Percentiles rank a stretch among this genome's conserved stretches.
Evolutionary conservation across 2,888 invertebrate species (phyloP).

Genomic region (Eupeodes latifasciatus): DNA sequence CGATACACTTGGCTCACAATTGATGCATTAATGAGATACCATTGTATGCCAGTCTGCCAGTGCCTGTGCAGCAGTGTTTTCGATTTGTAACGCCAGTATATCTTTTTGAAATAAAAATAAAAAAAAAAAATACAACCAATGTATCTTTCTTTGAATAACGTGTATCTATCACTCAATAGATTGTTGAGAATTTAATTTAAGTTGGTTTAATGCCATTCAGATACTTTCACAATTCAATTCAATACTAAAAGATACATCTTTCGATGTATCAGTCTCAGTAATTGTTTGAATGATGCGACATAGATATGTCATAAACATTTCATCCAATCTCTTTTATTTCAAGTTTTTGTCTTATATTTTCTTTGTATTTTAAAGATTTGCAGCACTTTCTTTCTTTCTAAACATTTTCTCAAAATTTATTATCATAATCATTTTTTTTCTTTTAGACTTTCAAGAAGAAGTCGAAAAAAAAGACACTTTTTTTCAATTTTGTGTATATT

Average conservation of each 20-base stretch:
- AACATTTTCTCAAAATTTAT: not conserved
- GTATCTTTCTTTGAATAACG: constrained; percentile 43
- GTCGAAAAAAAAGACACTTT: not conserved
- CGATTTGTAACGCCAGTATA: constrained; percentile 56
- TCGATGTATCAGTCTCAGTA: constrained; percentile 17
- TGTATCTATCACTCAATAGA: constrained; percentile 67
- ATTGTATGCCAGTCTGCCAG: constrained; percentile 21
- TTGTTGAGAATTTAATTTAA: constrained; percentile 49
- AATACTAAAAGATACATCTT: constrained; percentile 36
- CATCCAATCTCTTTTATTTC: constrained; percentile 35
- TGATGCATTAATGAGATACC: constrained; percentile 56
- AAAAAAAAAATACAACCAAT: constrained; percentile 23
- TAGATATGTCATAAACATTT: constrained; percentile 52
- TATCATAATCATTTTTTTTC: not conserved
- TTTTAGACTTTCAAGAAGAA: not conserved
- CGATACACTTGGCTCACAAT: constrained; percentile 40
- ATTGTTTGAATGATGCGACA: constrained; percentile 43
- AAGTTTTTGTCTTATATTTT: not conserved
- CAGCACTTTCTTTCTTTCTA: constrained; percentile 27
- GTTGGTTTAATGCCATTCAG: constrained; percentile 45
- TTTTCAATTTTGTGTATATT: not conserved
- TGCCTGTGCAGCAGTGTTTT: not conserved
- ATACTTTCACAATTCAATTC: constrained; percentile 42
- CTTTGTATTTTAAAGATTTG: constrained; percentile 15
- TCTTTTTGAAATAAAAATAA: constrained; percentile 18